These are phyloP conservation scores for Protonemura montana DNA, from an alignment of 2,888 invertebrate genomes.

Conservation along the genomic window DNA sequence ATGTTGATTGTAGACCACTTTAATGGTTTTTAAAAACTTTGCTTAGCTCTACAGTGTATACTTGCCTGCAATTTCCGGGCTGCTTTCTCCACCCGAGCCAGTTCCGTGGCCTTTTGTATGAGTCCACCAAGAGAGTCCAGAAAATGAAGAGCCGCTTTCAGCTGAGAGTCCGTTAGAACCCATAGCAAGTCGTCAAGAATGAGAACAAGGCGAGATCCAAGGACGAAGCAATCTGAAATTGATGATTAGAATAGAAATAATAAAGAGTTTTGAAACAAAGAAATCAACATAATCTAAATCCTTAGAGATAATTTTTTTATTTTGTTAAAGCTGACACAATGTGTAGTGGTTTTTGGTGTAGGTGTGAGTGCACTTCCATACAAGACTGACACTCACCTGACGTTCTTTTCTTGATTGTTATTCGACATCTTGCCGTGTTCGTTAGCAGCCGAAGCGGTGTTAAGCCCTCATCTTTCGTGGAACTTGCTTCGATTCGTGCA, in stretches of 20 bases:
- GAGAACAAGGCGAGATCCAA: conserved; percentile 89
- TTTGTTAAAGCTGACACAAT: too few relatives aligned
- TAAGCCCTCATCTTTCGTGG: conserved; percentile 75
- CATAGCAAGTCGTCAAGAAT: conserved; percentile 96
- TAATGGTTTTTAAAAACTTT: too few relatives aligned
- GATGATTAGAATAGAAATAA: too few relatives aligned
- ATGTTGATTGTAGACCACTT: too few relatives aligned
- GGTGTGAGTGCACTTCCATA: too few relatives aligned
- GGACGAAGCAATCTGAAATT: conserved; percentile 85
- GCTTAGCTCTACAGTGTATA: neutral
- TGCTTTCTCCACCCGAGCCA: conserved; percentile 83
- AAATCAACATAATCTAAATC: too few relatives aligned
- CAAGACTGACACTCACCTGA: conserved; percentile 66
- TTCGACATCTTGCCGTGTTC: conserved; percentile 92
- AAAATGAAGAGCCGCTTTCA: conserved; percentile 91
- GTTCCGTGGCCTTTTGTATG: conserved; percentile 80
- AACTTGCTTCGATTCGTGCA: conserved; percentile 92
- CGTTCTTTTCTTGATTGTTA: conserved; percentile 93
- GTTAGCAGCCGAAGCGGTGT: conserved; percentile 92
- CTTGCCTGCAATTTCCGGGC: conserved; percentile 80
- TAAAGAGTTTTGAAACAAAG: too few relatives aligned
- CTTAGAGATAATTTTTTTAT: too few relatives aligned
- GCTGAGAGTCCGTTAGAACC: conserved; percentile 95
- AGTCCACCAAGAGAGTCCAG: conserved; percentile 84
- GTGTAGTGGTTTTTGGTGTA: too few relatives aligned